Base-by-base conservation (phyloP, 1,140 invertebrate genomes). In the Rhysida immarginata region DNA sequence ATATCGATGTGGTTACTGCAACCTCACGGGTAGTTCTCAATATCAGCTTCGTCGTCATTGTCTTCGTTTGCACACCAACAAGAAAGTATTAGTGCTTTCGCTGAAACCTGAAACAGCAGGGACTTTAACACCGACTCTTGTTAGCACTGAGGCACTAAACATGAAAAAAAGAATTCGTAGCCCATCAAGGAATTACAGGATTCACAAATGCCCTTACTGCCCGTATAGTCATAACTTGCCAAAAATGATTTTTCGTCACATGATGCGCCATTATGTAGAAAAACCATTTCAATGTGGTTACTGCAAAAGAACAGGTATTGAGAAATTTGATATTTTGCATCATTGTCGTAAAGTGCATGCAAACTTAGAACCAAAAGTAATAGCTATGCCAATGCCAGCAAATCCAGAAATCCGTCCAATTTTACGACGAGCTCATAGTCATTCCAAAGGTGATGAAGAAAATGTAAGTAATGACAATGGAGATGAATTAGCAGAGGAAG, bases 261-360 rank as follows among this genome's bases (percentile, higher is more conserved):
- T 26, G 13, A 24, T 24, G 13, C 13, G 49, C 8, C 49, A 51
- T 51, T 51, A 51, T 27, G 49, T 51, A n/a, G 13, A 51, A 20
- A 51, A 51, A 20, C 49, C 49, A 25, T 51, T 51, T 27, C 49
- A 51, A 20, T 51, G 49, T 20, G 49, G 49, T 11, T 27, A 51
- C 26, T 51, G 49, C 20, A 26, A 51, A 25, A 24, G 24, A 51
- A 26, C 13, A n/a, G 49, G 49, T 13, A 51, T 51, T 25, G 49
- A 51, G 21, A 51, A 26, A 51, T 51, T 51, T 27, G 49, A 51
- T 24, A 27, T 51, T 5, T 5, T 51, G 5, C 5, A 24, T 11
- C 49, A 51, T 20, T 25, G 13, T 27, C 23, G 26, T 5, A 51
- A 51, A 51, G 24, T 25, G 11, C 49, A 51, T 27, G 23, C 49